Conservation (phyloP, 2,797 vertebrate genomes). For the Nyctalus aviator region DNA sequence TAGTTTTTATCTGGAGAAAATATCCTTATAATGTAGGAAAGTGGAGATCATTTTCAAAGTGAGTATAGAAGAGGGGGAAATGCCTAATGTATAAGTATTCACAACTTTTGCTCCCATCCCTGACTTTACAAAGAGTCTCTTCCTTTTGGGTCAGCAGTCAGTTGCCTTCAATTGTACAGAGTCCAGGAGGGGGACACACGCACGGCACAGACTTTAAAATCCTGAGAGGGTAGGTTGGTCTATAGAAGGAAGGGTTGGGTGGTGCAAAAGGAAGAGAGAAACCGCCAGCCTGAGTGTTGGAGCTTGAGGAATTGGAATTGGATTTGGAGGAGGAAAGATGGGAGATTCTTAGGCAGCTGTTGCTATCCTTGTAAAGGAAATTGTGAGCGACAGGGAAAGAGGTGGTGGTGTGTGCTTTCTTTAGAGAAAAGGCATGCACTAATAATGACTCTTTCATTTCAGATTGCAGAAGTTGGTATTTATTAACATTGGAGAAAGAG, state of each 20-base stretch:
- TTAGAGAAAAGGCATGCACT: background rate
- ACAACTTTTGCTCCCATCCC: background rate
- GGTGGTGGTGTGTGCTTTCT: background rate
- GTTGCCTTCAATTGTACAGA: background rate
- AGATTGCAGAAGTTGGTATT: background rate
- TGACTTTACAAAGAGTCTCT: background rate
- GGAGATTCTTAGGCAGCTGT: background rate
- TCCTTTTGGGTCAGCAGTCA: background rate
- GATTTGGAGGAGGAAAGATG: background rate
- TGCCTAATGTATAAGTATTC: background rate
- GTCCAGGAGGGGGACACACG: background rate
- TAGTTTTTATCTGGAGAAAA: slow-evolving; percentile 44
- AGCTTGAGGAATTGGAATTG: background rate
- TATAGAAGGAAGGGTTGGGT: background rate
- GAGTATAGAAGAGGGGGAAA: background rate
- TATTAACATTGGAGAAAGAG: background rate
- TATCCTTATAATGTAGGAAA: slow-evolving; percentile 32
- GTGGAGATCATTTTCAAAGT: background rate
- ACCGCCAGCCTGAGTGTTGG: background rate
- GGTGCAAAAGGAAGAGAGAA: background rate
- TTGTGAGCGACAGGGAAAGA: background rate
- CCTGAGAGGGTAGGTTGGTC: background rate
- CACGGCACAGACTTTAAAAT: background rate
- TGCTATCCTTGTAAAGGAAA: background rate
- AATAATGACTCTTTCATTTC: background rate